Conservation (phyloP, 2,888 invertebrate genomes). For the Chalcis sispes region DNA sequence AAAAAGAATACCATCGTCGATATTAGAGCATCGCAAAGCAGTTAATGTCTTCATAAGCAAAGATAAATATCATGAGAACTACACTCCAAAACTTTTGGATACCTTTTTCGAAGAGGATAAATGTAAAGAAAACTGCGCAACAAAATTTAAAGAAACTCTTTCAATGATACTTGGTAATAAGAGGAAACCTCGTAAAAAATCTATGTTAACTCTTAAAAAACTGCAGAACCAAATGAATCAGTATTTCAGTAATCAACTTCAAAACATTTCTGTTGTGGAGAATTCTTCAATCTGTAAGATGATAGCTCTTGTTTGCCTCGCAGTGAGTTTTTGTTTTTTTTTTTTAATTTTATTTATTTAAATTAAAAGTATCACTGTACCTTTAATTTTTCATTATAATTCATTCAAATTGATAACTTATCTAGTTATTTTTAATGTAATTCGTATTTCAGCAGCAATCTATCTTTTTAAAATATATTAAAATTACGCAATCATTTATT, state of each 20-base stretch:
- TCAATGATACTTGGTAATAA: background rate
- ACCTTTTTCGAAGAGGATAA: no score
- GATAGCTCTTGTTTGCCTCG: conserved; percentile 60
- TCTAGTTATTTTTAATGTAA: background rate
- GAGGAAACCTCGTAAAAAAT: background rate
- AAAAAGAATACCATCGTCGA: no score
- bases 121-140: no score
- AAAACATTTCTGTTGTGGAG: conserved; percentile 62
- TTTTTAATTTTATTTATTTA: conserved; percentile 24
- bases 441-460: background rate
- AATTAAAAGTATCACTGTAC: no score
- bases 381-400: conserved; percentile 19
- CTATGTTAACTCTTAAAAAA: background rate
- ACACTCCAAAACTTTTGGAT: no score
- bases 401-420: background rate
- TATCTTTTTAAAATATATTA: background rate
- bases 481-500: background rate
- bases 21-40: no score
- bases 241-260: background rate
- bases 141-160: no score
- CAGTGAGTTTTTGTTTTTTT: conserved; percentile 36
- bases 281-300: conserved; percentile 66
- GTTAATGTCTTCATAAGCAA: no score
- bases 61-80: no score
- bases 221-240: conserved; percentile 18